Percentiles rank a stretch among this genome's conserved stretches.
phyloP scores from a whole-genome alignment of 2,113 vertebrate genomes.

The Carlito syrichta region DNA sequence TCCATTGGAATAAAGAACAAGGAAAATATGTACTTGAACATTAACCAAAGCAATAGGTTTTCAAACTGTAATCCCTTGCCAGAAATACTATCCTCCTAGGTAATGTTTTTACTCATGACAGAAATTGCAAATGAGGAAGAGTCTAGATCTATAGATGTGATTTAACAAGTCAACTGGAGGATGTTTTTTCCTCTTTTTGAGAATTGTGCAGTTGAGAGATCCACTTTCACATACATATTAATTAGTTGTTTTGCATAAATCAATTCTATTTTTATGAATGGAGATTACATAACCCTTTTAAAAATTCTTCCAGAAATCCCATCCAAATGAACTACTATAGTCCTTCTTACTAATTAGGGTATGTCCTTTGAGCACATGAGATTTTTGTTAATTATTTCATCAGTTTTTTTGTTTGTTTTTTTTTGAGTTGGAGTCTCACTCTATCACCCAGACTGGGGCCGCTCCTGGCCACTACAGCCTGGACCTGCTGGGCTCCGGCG shows the following conservation, averaged over 20 bases:
- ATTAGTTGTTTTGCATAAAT: conserved; percentile 51
- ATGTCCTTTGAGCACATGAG: conserved; percentile 46
- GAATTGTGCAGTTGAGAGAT: not conserved
- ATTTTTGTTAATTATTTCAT: conserved; percentile 78
- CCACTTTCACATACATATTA: not conserved
- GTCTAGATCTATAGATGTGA: not conserved
- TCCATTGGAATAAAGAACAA: not conserved
- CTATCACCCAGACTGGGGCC: too few relatives aligned
- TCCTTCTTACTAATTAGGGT: not conserved
- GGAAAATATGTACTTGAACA: not conserved
- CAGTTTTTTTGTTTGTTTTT: too few relatives aligned
- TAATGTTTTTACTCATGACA: not conserved
- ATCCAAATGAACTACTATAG: conserved; percentile 12
- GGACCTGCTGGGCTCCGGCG: too few relatives aligned
- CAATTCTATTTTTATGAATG: conserved; percentile 51
- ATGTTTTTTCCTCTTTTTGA: not conserved
- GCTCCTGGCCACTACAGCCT: too few relatives aligned
- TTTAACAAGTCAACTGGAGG: not conserved
- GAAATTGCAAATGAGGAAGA: not conserved
- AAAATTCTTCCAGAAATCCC: conserved; percentile 39
- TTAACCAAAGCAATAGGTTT: not conserved
- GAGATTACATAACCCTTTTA: conserved; percentile 52
- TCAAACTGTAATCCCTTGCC: not conserved
- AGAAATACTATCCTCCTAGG: not conserved
- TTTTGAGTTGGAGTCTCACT: too few relatives aligned